A percentile compares a stretch with the other conserved stretches of the same genome.
phyloP scores from a whole-genome alignment of 64 coral and sea anemone genomes.

The Montipora efflorescens region DNA sequence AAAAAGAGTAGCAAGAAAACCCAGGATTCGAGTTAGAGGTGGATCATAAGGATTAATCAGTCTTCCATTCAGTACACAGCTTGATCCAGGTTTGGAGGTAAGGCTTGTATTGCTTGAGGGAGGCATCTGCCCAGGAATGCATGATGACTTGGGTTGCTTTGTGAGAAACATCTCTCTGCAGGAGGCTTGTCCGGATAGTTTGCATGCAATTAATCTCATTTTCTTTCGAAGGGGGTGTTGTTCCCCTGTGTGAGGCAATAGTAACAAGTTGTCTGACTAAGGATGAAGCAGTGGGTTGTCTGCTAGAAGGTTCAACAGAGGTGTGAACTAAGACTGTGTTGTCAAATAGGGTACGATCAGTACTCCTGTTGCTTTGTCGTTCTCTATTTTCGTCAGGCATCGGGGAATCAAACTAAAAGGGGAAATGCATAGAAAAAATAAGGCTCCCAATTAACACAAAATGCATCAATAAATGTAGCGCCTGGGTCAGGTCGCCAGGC shows the following conservation, averaged over 20 bases:
- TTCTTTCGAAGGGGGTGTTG: neutral
- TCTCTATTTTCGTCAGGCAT: slow-evolving; percentile 36
- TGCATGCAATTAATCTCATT: slow-evolving; percentile 21
- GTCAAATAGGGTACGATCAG: neutral
- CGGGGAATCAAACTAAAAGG: slow-evolving; percentile 69
- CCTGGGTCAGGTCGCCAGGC: slow-evolving; percentile 46
- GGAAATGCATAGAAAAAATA: slow-evolving; percentile 73
- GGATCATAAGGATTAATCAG: slow-evolving; percentile 21
- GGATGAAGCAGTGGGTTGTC: neutral
- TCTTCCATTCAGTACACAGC: slow-evolving; percentile 1
- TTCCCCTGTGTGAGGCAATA: neutral
- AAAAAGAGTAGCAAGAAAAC: neutral
- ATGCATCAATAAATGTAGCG: slow-evolving; percentile 56
- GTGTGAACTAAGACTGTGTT: slow-evolving; percentile 9
- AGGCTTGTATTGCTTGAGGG: slow-evolving; percentile 1
- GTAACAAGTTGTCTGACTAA: slow-evolving; percentile 1
- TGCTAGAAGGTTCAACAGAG: neutral
- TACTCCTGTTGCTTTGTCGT: slow-evolving; percentile 27
- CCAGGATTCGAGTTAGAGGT: slow-evolving; percentile 9
- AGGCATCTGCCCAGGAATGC: slow-evolving; percentile 6
- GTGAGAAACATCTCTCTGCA: neutral
- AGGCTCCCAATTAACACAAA: slow-evolving; percentile 32
- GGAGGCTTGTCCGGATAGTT: neutral
- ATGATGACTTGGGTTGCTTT: slow-evolving; percentile 37
- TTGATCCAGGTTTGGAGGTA: slow-evolving; percentile 1